Evolutionary conservation across 2,888 invertebrate genomes (phyloP), one percentile per base, ranked within the genome.

Genomic region (Aphodius sticticus): DNA sequence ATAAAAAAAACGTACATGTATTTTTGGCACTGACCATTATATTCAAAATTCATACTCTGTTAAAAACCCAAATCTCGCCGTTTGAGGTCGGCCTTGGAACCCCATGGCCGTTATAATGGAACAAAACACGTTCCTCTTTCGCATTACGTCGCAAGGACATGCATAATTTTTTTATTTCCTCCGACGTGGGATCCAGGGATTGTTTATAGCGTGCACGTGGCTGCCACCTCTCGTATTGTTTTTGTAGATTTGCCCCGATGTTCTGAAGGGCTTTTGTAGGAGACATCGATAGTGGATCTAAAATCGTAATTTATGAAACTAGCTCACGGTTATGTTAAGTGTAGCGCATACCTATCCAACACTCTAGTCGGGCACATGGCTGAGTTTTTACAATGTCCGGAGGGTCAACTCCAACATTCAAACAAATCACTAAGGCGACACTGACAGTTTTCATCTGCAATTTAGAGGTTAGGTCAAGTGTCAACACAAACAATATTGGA

Each of bases 41-140:
- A 14, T 75, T n/a, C 53, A 6, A 37, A 16, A 53, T 16, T 69
- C 26, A n/a, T 88, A 96, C 96, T 91, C 96, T 94, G 90, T 99
- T 99, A 90, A 99, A 99, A 4, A 99, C 99, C 99, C 99, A 99
- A 86, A 99, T 97, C 92, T 99, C 99, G 7, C 99, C 99, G 90
- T 99, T 99, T 16, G 94, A 92, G 9, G 99, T 99, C 53, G 99
- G 99, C 89, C 96, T 96, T 70, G 99, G 99, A 80, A 99, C 99
- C 15, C 99, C 99, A 88, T 99, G 99, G 0, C 99, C 99, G 89
- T 99, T 99, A 89, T 99, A 99, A 90, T 99, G 99, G 90, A 99
- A 99, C 78, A 99, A 91, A 69, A 99, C 98, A 82, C 99, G 92
- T 88, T 99, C 99, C 86, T 99, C 99, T 90, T 99, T 99, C 5